Conservation (phyloP, 2,888 invertebrate species). For the Stenodera caucasica region DNA sequence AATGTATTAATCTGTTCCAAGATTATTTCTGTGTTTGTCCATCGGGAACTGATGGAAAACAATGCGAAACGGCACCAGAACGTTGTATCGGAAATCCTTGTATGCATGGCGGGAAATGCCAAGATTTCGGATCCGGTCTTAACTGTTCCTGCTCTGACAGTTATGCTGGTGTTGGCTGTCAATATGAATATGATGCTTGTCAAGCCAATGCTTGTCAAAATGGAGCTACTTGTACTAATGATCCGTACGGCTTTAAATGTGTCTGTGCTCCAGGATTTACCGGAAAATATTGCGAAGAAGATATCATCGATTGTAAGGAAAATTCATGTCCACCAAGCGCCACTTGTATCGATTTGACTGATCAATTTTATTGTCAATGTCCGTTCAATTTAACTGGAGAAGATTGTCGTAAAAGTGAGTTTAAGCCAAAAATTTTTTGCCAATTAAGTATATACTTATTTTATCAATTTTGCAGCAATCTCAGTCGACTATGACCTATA, state of each 20-base stretch:
- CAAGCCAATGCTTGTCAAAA: slow-evolving; percentile 89
- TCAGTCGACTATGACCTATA: slow-evolving; percentile 97
- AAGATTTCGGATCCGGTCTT: slow-evolving; percentile 92
- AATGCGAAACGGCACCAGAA: slow-evolving; percentile 95
- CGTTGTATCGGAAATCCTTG: slow-evolving; percentile 92
- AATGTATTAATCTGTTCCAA: slow-evolving; percentile 88
- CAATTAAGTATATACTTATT: slow-evolving; percentile 11
- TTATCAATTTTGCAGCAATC: slow-evolving; percentile 70
- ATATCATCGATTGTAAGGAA: slow-evolving; percentile 89
- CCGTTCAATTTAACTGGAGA: slow-evolving; percentile 96
- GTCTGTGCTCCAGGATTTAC: slow-evolving; percentile 79
- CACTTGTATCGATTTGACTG: slow-evolving; percentile 87
- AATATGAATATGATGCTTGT: slow-evolving; percentile 92
- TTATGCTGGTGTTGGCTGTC: slow-evolving; percentile 75
- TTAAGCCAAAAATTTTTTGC: too few relatives aligned
- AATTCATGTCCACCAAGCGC: slow-evolving; percentile 94
- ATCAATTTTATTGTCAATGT: slow-evolving; percentile 93
- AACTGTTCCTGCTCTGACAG: slow-evolving; percentile 91
- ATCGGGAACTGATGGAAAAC: slow-evolving; percentile 94
- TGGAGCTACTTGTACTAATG: slow-evolving; percentile 88
- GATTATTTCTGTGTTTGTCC: slow-evolving; percentile 90
- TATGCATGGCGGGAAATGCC: slow-evolving; percentile 94
- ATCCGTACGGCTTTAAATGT: slow-evolving; percentile 83
- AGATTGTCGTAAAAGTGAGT: slow-evolving; percentile 91
- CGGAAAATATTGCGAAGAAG: slow-evolving; percentile 84